These are phyloP conservation scores for Turdus rufiventris DNA, from an alignment of 2,113 vertebrate genomes.

Conservation along the genomic window DNA sequence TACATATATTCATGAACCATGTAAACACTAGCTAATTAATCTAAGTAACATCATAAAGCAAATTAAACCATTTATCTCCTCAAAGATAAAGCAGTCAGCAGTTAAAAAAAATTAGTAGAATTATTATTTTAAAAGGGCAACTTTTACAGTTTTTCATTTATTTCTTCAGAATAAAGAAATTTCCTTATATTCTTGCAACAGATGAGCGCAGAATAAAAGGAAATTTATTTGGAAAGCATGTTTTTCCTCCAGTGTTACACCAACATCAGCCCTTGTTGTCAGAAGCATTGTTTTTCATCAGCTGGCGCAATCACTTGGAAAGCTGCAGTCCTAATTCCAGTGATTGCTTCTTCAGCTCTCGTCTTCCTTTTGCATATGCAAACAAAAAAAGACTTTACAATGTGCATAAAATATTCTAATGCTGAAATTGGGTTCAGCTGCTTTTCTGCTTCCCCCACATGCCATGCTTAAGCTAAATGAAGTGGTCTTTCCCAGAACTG, in stretches of 20 bases:
- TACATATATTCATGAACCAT: not conserved
- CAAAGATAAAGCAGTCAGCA: not conserved
- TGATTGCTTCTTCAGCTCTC: not conserved
- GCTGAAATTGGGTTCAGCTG: not conserved
- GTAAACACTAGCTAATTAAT: conserved; percentile 10
- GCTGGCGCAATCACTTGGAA: not conserved
- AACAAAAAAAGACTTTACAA: not conserved
- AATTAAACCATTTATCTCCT: not conserved
- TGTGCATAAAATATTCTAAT: not conserved
- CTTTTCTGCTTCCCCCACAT: not conserved
- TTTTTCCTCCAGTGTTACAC: not conserved
- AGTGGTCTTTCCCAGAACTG: not conserved
- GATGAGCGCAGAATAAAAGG: not conserved
- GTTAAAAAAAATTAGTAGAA: not conserved
- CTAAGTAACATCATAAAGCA: not conserved
- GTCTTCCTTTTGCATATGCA: not conserved
- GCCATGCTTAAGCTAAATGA: not conserved
- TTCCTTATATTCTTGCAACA: not conserved
- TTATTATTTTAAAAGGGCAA: not conserved
- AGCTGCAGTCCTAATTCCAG: not conserved
- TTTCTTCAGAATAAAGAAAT: not conserved
- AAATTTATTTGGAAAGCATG: not conserved
- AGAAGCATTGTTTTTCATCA: not conserved
- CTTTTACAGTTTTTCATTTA: not conserved
- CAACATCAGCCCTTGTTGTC: not conserved